Conservation (phyloP, 2,888 invertebrate genomes). For the Pinctada fucata region DNA sequence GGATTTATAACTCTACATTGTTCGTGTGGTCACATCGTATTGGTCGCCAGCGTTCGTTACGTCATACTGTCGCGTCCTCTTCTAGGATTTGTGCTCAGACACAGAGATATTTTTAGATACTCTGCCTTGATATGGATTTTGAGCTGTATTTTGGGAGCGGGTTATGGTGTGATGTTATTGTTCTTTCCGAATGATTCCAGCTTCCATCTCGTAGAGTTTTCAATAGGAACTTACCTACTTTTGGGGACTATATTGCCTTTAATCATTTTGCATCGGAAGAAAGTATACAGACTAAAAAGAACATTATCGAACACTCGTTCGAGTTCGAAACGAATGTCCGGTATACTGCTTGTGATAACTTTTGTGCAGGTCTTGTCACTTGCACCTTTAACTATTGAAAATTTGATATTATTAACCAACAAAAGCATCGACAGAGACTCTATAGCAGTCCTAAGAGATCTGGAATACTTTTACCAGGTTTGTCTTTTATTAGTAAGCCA, state of each 20-base stretch:
- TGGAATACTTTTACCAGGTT: background rate
- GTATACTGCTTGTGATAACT: background rate
- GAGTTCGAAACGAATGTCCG: background rate
- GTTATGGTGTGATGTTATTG: background rate
- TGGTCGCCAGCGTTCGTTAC: background rate
- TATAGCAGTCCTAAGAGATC: background rate
- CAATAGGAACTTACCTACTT: background rate
- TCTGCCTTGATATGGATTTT: background rate
- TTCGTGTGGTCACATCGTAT: background rate
- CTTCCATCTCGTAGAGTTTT: background rate
- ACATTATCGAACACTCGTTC: background rate
- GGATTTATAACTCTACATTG: background rate
- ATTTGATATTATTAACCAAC: background rate
- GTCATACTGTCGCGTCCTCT: background rate
- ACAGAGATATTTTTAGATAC: background rate
- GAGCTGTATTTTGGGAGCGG: background rate
- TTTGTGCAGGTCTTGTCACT: background rate
- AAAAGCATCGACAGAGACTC: background rate
- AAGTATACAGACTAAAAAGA: background rate
- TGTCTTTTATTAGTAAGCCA: background rate
- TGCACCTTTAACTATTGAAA: background rate
- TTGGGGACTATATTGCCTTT: background rate
- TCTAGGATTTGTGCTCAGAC: background rate
- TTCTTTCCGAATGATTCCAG: background rate
- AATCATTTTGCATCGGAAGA: background rate